Evolutionary conservation across 2,113 vertebrate species (phyloP), one percentile per base, ranked within the genome.

Genomic region (Anarhynchus alexandrinus): DNA sequence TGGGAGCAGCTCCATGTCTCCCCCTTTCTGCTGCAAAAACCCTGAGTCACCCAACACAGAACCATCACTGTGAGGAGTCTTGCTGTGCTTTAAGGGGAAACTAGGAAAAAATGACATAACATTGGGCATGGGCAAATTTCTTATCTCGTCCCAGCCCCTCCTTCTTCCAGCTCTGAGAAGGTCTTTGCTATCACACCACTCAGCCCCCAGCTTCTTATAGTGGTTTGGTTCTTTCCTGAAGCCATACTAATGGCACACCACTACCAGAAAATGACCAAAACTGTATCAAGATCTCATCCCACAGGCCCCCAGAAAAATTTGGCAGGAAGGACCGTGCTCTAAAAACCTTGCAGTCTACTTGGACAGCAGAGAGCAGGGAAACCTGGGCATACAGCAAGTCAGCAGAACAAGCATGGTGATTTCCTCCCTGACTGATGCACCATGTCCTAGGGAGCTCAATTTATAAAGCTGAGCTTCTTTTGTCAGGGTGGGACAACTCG

Each of bases 221-320:
- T 49, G 26, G 21, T 82, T 82, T 77, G 13, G 15, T 71, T 61
- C n/a, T 62, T 67, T 49, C 36, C 42, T 42, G 34, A 42, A 93
- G 21, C 40, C 38, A 3, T 1, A 34, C n/a, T 15, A 36, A 9
- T 1, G 15, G 23, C 14, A 58, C 1, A 3, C 27, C 9, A 8
- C 1, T 2, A 40, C 15, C 15, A 38, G 45, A 88, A 73, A 52
- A 82, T 62, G 5, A 72, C n/a, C 40, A 22, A 51, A 64, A 43
- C 14, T 13, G 3, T 61, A 54, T 18, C 45, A 45, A 45, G 38
- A 15, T 67, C 54, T 76, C 36, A 83, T 52, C 43, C 18, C 27
- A 12, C 32, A 29, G 79, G 4, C 26, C 57, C 26, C n/a, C 54
- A 51, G 80, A 59, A 64, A 59, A 59, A 58, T 3, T 20, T 61